These are phyloP conservation scores for Sympetrum striolatum DNA, from an alignment of 2,888 invertebrate genomes.

Conservation along the genomic window DNA sequence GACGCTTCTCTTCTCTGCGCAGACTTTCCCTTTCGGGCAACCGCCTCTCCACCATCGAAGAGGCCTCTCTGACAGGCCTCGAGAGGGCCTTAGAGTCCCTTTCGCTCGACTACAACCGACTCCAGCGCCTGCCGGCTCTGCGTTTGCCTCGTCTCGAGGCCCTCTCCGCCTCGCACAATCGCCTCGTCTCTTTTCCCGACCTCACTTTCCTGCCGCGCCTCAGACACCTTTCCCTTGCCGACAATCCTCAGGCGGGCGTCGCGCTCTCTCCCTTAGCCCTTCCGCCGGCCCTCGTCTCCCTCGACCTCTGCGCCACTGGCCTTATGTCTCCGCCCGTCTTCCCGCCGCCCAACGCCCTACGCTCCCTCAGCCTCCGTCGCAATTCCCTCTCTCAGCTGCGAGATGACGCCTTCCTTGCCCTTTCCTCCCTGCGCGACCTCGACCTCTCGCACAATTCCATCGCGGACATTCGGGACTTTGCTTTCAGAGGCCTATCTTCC, in stretches of 20 bases:
- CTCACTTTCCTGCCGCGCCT: constrained; percentile 48
- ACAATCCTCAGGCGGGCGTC: constrained; percentile 77
- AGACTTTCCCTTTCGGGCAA: constrained; percentile 82
- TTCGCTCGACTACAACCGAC: constrained; percentile 76
- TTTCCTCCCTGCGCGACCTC: neutral
- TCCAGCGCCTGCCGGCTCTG: constrained; percentile 71
- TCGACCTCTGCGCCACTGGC: constrained; percentile 82
- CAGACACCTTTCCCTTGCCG: constrained; percentile 70
- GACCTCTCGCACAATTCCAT: constrained; percentile 44
- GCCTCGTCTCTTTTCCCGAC: constrained; percentile 72
- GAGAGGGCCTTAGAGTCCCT: constrained; percentile 76
- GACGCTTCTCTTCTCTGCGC: constrained; percentile 71
- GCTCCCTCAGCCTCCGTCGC: constrained; percentile 72
- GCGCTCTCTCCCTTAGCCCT: constrained; percentile 72
- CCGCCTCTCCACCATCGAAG: constrained; percentile 72
- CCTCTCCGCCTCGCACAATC: constrained; percentile 81
- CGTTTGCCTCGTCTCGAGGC: constrained; percentile 70
- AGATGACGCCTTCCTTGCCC: constrained; percentile 67
- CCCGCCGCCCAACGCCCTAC: constrained; percentile 82
- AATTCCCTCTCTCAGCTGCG: constrained; percentile 73
- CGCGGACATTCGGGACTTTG: constrained; percentile 37
- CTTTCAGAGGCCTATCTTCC: constrained; percentile 48
- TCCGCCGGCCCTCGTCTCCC: constrained; percentile 75
- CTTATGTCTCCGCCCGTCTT: constrained; percentile 84
- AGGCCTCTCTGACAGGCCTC: constrained; percentile 78